Percentiles rank a stretch among this genome's conserved stretches.
Evolutionary conservation across 2,888 invertebrate genomes (phyloP).

Genomic region (Dynastes grantii): DNA sequence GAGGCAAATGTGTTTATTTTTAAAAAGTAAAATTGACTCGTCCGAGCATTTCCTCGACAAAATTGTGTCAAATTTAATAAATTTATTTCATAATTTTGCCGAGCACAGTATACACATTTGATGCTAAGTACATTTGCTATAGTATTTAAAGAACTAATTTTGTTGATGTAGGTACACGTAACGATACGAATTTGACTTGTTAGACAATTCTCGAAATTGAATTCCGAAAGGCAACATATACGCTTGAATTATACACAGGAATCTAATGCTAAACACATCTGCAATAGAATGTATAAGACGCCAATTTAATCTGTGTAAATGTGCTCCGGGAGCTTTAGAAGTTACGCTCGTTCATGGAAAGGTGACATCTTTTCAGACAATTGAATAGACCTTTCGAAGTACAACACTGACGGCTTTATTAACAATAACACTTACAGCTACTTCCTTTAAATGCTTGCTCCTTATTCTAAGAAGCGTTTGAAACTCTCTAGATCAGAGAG

Average conservation of each 20-base stretch:
- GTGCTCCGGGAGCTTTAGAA: neutral
- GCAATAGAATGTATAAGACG: neutral
- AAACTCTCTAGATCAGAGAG: too few relatives aligned
- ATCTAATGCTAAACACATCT: neutral
- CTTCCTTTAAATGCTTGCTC: neutral
- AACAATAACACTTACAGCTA: neutral
- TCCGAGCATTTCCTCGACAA: too few relatives aligned
- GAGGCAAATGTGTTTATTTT: too few relatives aligned
- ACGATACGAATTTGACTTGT: neutral
- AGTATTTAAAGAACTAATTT: too few relatives aligned
- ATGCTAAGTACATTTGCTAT: too few relatives aligned
- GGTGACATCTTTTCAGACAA: neutral
- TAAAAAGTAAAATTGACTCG: too few relatives aligned
- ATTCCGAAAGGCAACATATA: neutral
- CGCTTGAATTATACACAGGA: neutral
- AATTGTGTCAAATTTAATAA: too few relatives aligned
- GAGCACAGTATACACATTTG: too few relatives aligned
- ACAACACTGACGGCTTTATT: neutral
- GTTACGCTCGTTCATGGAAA: neutral
- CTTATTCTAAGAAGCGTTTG: too few relatives aligned
- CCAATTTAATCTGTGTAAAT: conserved; percentile 16
- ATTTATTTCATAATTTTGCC: too few relatives aligned
- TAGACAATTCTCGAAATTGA: conserved; percentile 3
- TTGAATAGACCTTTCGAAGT: neutral
- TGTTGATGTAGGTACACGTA: too few relatives aligned